Evolutionary conservation across 2,797 vertebrate genomes (phyloP).

Genomic region (Simalia tracyae): DNA sequence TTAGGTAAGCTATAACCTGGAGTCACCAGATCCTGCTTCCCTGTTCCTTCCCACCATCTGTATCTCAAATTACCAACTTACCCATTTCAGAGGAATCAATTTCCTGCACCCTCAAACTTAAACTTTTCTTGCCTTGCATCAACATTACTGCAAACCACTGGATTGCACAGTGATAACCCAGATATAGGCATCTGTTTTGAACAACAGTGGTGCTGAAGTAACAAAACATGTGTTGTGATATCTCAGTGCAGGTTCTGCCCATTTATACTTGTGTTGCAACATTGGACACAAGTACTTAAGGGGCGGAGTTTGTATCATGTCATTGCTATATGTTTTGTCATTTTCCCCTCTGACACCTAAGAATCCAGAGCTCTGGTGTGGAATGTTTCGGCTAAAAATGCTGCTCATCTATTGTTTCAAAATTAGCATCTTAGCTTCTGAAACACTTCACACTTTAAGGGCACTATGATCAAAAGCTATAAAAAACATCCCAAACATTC

Average conservation of each 20-base stretch:
- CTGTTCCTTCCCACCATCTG: neutral
- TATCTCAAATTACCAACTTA: neutral
- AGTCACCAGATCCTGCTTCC: neutral
- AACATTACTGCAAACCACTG: neutral
- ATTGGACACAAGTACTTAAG: no score
- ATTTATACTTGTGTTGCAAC: neutral
- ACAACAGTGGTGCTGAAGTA: neutral
- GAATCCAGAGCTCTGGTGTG: neutral
- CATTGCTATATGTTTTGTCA: neutral
- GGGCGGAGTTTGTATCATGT: neutral
- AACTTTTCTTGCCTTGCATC: neutral
- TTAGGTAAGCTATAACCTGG: neutral
- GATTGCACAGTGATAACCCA: neutral
- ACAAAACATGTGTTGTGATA: neutral
- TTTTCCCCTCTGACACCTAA: neutral
- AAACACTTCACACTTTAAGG: neutral
- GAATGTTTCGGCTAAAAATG: neutral
- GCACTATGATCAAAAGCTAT: neutral
- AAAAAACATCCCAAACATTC: neutral
- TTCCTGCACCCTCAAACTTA: neutral
- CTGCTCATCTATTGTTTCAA: neutral
- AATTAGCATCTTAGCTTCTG: neutral
- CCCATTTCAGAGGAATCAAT: neutral
- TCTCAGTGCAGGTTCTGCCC: neutral
- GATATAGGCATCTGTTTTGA: neutral